Percentiles rank a stretch among this genome's conserved stretches.
Conservation (phyloP, 1,140 invertebrate species). For the Anastrepha ludens region DNA sequence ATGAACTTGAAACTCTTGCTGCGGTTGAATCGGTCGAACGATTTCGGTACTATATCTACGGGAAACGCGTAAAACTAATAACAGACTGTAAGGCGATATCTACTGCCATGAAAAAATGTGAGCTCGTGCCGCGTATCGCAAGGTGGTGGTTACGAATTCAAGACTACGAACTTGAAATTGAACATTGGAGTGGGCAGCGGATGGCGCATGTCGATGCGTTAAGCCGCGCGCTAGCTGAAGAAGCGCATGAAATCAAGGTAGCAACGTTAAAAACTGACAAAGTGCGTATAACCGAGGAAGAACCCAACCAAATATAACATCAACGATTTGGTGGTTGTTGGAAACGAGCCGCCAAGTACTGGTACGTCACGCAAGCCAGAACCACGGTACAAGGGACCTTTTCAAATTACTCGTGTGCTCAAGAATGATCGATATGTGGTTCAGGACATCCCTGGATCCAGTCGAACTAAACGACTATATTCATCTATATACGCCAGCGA, state of each 20-base stretch:
- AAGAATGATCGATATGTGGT: too few relatives aligned
- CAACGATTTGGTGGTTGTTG: too few relatives aligned
- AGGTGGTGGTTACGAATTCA: conserved; percentile 65
- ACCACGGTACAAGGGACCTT: too few relatives aligned
- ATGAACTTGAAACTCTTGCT: conserved; percentile 57
- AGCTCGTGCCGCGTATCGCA: conserved; percentile 64
- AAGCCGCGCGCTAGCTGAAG: conserved; percentile 45
- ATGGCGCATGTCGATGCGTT: conserved; percentile 57
- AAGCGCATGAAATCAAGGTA: background rate
- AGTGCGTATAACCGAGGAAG: background rate
- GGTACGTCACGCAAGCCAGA: too few relatives aligned
- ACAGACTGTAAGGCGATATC: conserved; percentile 69
- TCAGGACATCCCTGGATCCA: too few relatives aligned
- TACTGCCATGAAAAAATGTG: conserved; percentile 64
- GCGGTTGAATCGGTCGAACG: conserved; percentile 51
- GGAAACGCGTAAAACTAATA: conserved; percentile 69
- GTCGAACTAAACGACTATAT: too few relatives aligned
- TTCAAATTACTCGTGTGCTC: too few relatives aligned
- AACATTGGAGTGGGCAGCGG: conserved; percentile 34
- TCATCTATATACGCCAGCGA: too few relatives aligned
- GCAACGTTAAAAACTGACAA: conserved; percentile 5
- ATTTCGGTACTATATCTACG: conserved; percentile 69
- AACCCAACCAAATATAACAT: too few relatives aligned
- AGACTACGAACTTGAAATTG: conserved; percentile 55
- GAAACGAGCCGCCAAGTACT: too few relatives aligned